Evolutionary conservation across 2,888 invertebrate species (phyloP).

Genomic region (Dryocosmus kuriphilus): DNA sequence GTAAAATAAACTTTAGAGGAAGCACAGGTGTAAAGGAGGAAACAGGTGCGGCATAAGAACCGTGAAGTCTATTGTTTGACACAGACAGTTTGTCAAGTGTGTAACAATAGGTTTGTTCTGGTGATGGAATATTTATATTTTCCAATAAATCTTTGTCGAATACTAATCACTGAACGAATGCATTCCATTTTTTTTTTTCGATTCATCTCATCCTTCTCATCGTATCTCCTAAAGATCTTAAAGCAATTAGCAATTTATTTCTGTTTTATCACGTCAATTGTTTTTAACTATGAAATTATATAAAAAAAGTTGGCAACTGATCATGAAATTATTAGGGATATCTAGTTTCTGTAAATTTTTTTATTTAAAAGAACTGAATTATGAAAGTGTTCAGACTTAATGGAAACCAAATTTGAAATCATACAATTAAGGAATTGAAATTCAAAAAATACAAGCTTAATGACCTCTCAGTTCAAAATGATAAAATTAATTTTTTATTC

Average conservation of each 20-base stretch:
- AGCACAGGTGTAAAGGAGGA: slow-evolving; percentile 50
- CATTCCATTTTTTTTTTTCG: neutral
- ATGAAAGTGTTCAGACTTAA: no score
- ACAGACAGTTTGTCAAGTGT: slow-evolving; percentile 37
- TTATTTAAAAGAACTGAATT: no score
- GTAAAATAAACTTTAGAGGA: slow-evolving; percentile 37
- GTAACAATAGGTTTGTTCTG: slow-evolving; percentile 34
- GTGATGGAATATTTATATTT: slow-evolving; percentile 32
- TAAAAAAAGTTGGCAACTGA: no score
- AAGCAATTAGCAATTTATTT: neutral
- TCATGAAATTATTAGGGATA: no score
- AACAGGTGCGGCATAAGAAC: slow-evolving; percentile 56
- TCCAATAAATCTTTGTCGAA: slow-evolving; percentile 28
- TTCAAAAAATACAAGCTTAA: no score
- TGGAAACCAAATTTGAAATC: no score
- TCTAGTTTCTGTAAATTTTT: no score
- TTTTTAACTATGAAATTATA: no score
- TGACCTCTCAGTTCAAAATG: no score
- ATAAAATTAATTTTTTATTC: no score
- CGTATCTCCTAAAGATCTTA: neutral
- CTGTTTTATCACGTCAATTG: neutral
- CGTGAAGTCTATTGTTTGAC: slow-evolving; percentile 54
- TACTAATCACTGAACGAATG: neutral
- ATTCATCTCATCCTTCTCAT: neutral
- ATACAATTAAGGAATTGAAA: no score